Percentiles rank a stretch among this genome's conserved stretches.
Evolutionary conservation across 2,113 vertebrate genomes (phyloP).

Genomic region (Cichladusa arquata): DNA sequence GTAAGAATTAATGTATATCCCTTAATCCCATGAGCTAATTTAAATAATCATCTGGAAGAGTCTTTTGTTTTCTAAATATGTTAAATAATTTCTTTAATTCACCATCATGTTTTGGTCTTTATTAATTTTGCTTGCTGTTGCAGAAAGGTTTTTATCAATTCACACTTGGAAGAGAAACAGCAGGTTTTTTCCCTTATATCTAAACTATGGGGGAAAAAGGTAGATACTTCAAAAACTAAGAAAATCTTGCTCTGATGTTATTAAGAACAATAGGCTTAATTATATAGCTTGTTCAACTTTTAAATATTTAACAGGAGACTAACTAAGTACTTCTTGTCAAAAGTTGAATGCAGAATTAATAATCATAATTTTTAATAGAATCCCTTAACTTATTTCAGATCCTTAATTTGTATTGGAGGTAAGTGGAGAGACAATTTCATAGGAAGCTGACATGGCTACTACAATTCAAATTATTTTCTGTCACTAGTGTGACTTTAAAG

Average conservation of each 20-base stretch:
- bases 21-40: neutral
- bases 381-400: neutral
- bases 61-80: neutral
- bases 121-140: neutral
- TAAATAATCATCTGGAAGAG: neutral
- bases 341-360: neutral
- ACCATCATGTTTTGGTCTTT: neutral
- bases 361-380: neutral
- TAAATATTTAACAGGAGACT: neutral
- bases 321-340: neutral
- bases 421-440: neutral
- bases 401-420: neutral
- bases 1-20: neutral
- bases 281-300: neutral
- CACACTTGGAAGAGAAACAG: neutral
- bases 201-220: neutral
- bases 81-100: neutral
- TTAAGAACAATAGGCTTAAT: neutral
- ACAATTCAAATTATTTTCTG: neutral
- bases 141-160: neutral
- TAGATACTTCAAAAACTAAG: neutral
- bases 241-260: neutral
- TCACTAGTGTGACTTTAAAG: neutral
- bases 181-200: neutral
- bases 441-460: neutral